Evolutionary conservation across 2,888 invertebrate genomes (phyloP).

Genomic region (Phalera bucephala): DNA sequence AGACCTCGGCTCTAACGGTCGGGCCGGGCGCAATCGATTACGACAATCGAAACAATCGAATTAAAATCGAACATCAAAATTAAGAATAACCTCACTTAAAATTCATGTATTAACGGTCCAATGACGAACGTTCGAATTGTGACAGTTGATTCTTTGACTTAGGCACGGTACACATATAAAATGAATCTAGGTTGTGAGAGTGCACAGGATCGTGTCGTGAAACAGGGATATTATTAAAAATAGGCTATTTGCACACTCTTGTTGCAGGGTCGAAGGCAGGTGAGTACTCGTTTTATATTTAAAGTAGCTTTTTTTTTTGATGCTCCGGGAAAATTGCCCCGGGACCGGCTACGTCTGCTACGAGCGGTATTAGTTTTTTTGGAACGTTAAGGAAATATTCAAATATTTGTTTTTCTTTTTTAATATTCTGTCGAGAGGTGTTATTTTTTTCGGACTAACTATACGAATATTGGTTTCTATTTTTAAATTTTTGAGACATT

Average conservation of each 20-base stretch:
- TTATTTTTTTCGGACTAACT: too few relatives aligned
- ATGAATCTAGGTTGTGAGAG: slow-evolving; percentile 47
- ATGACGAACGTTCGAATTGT: neutral
- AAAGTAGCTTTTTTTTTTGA: slow-evolving; percentile 29
- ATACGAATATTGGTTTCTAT: too few relatives aligned
- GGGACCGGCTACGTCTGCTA: neutral
- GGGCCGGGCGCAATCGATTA: slow-evolving; percentile 22
- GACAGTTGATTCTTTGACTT: neutral
- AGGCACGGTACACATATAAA: slow-evolving; percentile 31
- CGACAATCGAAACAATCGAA: slow-evolving; percentile 33
- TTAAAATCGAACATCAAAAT: slow-evolving; percentile 30
- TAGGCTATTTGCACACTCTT: slow-evolving; percentile 42
- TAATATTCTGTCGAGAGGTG: neutral
- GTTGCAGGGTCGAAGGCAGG: slow-evolving; percentile 37
- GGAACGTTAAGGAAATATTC: too few relatives aligned
- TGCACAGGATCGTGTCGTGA: slow-evolving; percentile 38
- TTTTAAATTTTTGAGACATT: too few relatives aligned
- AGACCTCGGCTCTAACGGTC: slow-evolving; percentile 42
- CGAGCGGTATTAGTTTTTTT: neutral
- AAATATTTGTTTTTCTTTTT: neutral
- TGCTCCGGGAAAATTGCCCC: slow-evolving; percentile 10
- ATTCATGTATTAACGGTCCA: slow-evolving; percentile 1
- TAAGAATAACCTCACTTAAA: slow-evolving; percentile 25
- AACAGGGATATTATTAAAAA: slow-evolving; percentile 49
- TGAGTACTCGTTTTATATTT: slow-evolving; percentile 46